Conservation (phyloP, 2,113 vertebrate species). For the Antechinus stuartii region DNA sequence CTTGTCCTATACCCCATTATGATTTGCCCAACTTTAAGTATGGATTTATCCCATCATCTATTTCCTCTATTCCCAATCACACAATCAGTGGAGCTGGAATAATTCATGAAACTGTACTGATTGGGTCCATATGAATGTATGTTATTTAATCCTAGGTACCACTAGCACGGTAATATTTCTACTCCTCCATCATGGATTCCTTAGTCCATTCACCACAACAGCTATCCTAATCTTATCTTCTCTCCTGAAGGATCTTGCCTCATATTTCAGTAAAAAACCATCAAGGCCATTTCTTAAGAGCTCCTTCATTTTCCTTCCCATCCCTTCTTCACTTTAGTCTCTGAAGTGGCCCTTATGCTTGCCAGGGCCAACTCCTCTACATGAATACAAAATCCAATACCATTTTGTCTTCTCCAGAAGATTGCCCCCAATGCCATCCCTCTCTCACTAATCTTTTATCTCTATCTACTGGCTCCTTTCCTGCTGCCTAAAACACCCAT, state of each 20-base stretch:
- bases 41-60: no score
- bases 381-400: background rate
- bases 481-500: background rate
- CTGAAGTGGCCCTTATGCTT: background rate
- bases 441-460: background rate
- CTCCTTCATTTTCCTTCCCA: background rate
- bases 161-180: background rate
- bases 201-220: background rate
- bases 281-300: no score
- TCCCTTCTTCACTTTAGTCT: background rate
- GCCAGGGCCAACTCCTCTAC: background rate
- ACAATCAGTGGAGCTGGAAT: no score
- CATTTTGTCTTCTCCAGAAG: background rate
- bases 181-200: background rate
- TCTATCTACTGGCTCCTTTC: background rate
- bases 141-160: background rate
- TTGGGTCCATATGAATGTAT: no score
- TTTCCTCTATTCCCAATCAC: no score
- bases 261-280: no score
- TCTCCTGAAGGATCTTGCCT: no score
- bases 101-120: no score
- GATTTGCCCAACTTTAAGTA: no score
- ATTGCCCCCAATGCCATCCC: background rate
- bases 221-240: background rate
- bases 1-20: no score